Evolutionary conservation across 1,140 invertebrate species (phyloP), one percentile per base, ranked within the genome.

Genomic region (Paracyclopina nana): DNA sequence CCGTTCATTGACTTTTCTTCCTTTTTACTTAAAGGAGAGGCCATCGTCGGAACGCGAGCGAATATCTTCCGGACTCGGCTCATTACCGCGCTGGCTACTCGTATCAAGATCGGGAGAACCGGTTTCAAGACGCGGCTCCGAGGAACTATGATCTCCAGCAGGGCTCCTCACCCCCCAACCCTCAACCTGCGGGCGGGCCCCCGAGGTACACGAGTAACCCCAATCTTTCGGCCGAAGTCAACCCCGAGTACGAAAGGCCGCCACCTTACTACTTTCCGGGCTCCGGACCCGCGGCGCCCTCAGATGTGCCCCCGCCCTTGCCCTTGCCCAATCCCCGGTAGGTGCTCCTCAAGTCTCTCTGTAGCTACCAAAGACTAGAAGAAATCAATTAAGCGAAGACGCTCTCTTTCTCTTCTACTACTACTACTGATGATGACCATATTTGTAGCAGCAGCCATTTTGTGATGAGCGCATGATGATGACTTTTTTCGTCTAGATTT

Each of bases 251-350:
- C 26, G 50, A 52, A 26, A 9, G 50, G 9, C 50, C 50, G 18
- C 50, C 50, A 2, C 50, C 50, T 4, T 52, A 52, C 27, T 52
- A 52, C 31, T 52, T 42, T 27, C 50, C 50, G 11, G 50, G 50
- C 5, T 38, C 50, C 3, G 34, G n/a, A 16, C 34, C 34, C 4
- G 20, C 20, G 14, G 34, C 34, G 3, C n/a, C n/a, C n/a, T n/a
- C n/a, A n/a, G 34, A 38, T 9, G 34, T 20, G 4, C 34, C 34
- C 20, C 34, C 34, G 5, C 34, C 34, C 14, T 20, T 38, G 14
- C 34, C 34, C 2, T n/a, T 22, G 14, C 20, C 43, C 43, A 38
- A 38, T 8, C 34, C n/a, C n/a, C n/a, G n/a, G n/a, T n/a, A n/a
- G n/a, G n/a, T n/a, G n/a, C n/a, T n/a, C n/a, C n/a, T n/a, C n/a